Evolutionary conservation across 2,888 invertebrate species (phyloP).

Genomic region (Drosophila conformis): DNA sequence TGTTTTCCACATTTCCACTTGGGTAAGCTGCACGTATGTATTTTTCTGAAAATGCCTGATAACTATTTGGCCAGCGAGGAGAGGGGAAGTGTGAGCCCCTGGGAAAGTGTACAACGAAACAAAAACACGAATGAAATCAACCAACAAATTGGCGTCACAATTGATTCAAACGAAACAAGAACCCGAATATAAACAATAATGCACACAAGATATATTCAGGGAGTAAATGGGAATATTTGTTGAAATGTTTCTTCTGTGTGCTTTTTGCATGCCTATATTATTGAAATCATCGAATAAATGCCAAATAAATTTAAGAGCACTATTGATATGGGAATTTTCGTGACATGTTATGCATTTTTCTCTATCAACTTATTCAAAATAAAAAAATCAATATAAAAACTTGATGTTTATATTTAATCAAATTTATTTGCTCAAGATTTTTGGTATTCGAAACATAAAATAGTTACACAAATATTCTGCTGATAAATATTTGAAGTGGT

Average conservation of each 20-base stretch:
- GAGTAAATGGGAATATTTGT: slow-evolving; percentile 5
- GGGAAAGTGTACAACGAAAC: slow-evolving; percentile 26
- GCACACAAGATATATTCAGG: not conserved
- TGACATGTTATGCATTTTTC: not conserved
- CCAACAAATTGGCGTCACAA: slow-evolving; percentile 57
- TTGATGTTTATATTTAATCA: not conserved
- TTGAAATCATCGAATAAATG: not conserved
- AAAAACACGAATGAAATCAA: slow-evolving; percentile 40
- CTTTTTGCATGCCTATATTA: not conserved
- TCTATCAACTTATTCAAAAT: not conserved
- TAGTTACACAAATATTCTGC: not conserved
- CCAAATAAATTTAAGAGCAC: not conserved
- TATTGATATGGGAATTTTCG: not conserved
- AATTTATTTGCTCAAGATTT: not conserved
- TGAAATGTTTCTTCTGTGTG: not conserved
- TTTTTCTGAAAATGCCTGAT: slow-evolving; percentile 39
- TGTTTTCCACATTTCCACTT: slow-evolving; percentile 63
- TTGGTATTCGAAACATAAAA: not conserved
- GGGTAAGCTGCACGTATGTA: slow-evolving; percentile 45
- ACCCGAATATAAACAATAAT: not conserved
- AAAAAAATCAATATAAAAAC: not conserved
- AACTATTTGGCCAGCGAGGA: slow-evolving; percentile 26
- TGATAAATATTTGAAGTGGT: slow-evolving; percentile 3
- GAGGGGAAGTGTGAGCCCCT: not conserved
- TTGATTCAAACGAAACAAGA: slow-evolving; percentile 51